These are phyloP conservation scores for Eristalis pertinax DNA, from an alignment of 2,888 invertebrate genomes.

Conservation along the genomic window DNA sequence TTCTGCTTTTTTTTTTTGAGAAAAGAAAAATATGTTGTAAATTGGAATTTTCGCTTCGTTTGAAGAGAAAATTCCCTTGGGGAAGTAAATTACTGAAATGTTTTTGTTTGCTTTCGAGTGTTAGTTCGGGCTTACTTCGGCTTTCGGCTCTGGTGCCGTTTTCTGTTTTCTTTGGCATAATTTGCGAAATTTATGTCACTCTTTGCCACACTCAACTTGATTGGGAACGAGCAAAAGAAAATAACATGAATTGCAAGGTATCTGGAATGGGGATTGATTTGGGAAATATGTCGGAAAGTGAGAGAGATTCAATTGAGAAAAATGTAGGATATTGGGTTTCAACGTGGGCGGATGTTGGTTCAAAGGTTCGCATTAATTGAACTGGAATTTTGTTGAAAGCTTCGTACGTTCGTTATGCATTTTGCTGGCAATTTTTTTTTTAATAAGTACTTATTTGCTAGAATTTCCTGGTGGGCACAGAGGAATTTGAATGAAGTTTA, in stretches of 20 bases:
- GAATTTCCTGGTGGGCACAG: too few relatives aligned
- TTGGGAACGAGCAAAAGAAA: neutral
- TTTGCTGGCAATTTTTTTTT: too few relatives aligned
- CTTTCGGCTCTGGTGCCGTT: slow-evolving; percentile 6
- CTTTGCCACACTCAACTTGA: neutral
- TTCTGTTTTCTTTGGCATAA: slow-evolving; percentile 32
- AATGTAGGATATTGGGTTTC: too few relatives aligned
- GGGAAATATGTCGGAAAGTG: too few relatives aligned
- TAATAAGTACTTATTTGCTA: too few relatives aligned
- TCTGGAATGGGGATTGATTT: neutral
- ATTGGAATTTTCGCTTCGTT: slow-evolving; percentile 60
- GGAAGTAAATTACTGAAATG: slow-evolving; percentile 43
- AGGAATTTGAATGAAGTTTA: too few relatives aligned
- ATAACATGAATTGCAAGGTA: neutral
- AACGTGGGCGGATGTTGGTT: too few relatives aligned
- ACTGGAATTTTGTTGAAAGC: too few relatives aligned
- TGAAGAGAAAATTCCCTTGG: slow-evolving; percentile 34
- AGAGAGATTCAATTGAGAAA: too few relatives aligned
- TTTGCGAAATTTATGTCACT: slow-evolving; percentile 47
- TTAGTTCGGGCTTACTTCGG: neutral
- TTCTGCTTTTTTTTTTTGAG: slow-evolving; percentile 75
- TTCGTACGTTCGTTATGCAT: too few relatives aligned
- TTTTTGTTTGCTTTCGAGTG: slow-evolving; percentile 41
- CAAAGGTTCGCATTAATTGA: too few relatives aligned
- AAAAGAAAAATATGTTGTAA: slow-evolving; percentile 74